Base-by-base conservation (phyloP, 2,888 invertebrate genomes). In the Heteropelma amictum region DNA sequence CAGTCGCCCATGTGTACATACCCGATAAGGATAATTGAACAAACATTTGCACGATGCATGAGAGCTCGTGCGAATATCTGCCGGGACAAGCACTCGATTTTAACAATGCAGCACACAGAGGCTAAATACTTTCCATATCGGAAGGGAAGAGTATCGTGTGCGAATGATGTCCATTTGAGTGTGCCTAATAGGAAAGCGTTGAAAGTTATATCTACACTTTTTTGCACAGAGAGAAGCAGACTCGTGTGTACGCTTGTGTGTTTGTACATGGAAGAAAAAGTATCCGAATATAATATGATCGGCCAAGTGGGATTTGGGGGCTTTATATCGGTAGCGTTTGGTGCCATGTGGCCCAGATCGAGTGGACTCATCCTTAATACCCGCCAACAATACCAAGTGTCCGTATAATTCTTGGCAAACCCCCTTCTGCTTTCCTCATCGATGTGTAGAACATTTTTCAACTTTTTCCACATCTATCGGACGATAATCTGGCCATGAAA, bases 281-380 rank as follows among this genome's bases (percentile, higher is more conserved):
- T 49, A 28, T 49, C 4, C 40, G 23, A 30, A 51, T 19, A 19
- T 49, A 33, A n/a, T 17, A 71, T 35, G 26, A 47, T 33, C 47
- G 12, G 53, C 40, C 33, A 23, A 47, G 49, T 28, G 74, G 30
- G 26, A 33, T 47, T 21, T 28, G n/a, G 64, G 47, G 68, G 58
- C 28, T 58, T 67, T 61, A 42, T 54, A 19, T 71, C n/a, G 28
- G 51, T 28, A 23, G 33, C 10, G 47, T 35, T 23, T 67, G 73
- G 78, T 79, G 86, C 86, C 88, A 88, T 88, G 88, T 88, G 88
- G 87, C 79, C 64, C 79, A 82, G 79, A 84, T 87, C 85, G 84
- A 86, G 88, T 86, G 83, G 88, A 86, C 85, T 88, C 87, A 87
- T 85, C 82, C 83, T 77, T 85, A 85, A 85, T 85, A 81, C 85